Conservation (phyloP, 2,797 vertebrate species). For the Phrynocephalus guinanensis region DNA sequence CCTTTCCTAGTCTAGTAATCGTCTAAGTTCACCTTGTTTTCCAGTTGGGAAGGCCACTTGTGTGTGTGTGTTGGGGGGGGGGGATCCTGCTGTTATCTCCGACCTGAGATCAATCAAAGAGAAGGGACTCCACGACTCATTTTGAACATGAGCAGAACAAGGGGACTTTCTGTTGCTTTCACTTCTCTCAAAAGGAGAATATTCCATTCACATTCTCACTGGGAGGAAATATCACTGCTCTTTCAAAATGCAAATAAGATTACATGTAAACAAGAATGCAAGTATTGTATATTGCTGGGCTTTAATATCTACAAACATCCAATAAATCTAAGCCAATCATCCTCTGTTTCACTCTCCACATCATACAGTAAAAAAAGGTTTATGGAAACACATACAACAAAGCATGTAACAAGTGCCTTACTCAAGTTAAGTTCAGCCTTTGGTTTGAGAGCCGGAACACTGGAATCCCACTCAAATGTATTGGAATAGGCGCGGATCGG, state of each 20-base stretch:
- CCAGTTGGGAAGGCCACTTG: background rate
- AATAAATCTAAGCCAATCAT: background rate
- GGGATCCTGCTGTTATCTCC: background rate
- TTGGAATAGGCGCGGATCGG: constrained; percentile 79
- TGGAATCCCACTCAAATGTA: constrained; percentile 79
- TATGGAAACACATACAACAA: background rate
- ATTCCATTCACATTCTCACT: background rate
- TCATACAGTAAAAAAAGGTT: background rate
- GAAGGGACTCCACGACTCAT: background rate
- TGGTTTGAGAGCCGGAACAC: constrained; percentile 80
- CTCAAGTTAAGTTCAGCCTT: constrained; percentile 85
- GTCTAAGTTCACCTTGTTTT: background rate
- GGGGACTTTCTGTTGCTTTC: background rate
- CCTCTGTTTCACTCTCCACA: background rate
- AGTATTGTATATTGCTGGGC: too few relatives aligned
- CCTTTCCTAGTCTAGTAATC: too few relatives aligned
- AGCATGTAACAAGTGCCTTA: constrained; percentile 67
- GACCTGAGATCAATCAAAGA: background rate
- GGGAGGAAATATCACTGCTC: background rate
- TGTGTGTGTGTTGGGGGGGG: too few relatives aligned
- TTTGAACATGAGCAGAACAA: background rate
- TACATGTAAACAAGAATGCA: too few relatives aligned
- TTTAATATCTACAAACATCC: background rate
- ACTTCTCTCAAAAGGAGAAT: background rate
- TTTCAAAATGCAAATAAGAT: background rate